Conservation (phyloP, 2,113 vertebrate species). For the Oophaga pumilio region DNA sequence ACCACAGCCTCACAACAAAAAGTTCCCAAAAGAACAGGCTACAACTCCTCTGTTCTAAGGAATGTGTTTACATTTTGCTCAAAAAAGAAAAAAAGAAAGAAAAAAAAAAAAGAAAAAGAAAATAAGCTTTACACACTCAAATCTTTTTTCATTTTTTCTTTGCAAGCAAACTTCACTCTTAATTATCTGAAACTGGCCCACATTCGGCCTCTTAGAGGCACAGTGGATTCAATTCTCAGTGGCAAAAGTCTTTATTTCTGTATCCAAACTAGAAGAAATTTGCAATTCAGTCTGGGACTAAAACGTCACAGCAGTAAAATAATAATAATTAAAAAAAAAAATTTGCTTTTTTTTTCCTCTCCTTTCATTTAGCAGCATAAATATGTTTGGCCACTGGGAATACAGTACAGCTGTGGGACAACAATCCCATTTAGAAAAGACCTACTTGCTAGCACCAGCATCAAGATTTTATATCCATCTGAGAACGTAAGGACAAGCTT, state of each 20-base stretch:
- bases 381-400: conserved; percentile 99
- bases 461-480: conserved; percentile 82
- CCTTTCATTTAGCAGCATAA: conserved; percentile 97
- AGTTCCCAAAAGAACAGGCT: conserved; percentile 89
- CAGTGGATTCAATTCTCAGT: conserved; percentile 99
- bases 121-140: conserved; percentile 85
- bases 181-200: conserved; percentile 87
- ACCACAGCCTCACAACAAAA: conserved; percentile 85
- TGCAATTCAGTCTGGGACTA: conserved; percentile 99
- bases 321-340: conserved; percentile 79
- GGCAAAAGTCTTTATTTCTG: conserved; percentile 85
- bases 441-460: conserved; percentile 86
- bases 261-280: conserved; percentile 96
- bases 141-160: conserved; percentile 74
- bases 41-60: conserved; percentile 92
- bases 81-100: conserved; percentile 83
- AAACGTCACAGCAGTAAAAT: conserved; percentile 98
- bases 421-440: conserved; percentile 81
- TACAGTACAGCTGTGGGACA: conserved; percentile 88
- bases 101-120: conserved; percentile 75
- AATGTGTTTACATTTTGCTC: conserved; percentile 98
- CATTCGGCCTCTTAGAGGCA: conserved; percentile 99
- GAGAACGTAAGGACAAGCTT: conserved; percentile 84
- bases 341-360: conserved; percentile 78
- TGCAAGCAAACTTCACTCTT: conserved; percentile 90